Conservation (phyloP, 2,888 invertebrate genomes). For the Heliothis peltigera region DNA sequence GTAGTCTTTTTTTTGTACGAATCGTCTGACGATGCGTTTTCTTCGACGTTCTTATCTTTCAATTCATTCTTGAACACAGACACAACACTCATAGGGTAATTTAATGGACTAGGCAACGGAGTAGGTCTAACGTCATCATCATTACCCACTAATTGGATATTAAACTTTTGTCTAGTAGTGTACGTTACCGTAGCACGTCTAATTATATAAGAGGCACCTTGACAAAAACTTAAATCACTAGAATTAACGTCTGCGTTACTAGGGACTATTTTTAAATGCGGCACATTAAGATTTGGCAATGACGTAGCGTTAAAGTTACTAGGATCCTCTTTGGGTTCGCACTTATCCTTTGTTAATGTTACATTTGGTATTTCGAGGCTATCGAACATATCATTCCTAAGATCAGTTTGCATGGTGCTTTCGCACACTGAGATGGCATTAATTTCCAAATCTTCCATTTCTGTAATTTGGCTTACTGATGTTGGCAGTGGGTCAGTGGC, state of each 20-base stretch:
- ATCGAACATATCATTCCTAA: conserved; percentile 73
- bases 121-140: conserved; percentile 68
- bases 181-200: conserved; percentile 82
- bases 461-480: conserved; percentile 68
- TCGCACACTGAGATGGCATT: conserved; percentile 62
- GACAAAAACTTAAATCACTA: conserved; percentile 65
- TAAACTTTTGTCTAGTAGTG: conserved; percentile 82
- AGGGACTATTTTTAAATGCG: conserved; percentile 64
- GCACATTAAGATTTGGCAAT: conserved; percentile 72
- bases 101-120: conserved; percentile 72
- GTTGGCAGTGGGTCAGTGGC: conserved; percentile 68
- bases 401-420: conserved; percentile 67
- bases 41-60: conserved; percentile 58
- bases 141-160: conserved; percentile 80
- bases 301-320: conserved; percentile 69
- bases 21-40: conserved; percentile 47
- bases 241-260: conserved; percentile 63
- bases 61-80: conserved; percentile 81
- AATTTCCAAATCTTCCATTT: conserved; percentile 66
- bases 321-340: conserved; percentile 71
- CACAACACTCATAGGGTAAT: conserved; percentile 82
- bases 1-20: conserved; percentile 60
- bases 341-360: conserved; percentile 78
- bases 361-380: conserved; percentile 85
- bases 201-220: conserved; percentile 78